Percentiles rank a stretch among this genome's conserved stretches.
Evolutionary conservation across 2,888 invertebrate genomes (phyloP).

Genomic region (Agrotis segetum): DNA sequence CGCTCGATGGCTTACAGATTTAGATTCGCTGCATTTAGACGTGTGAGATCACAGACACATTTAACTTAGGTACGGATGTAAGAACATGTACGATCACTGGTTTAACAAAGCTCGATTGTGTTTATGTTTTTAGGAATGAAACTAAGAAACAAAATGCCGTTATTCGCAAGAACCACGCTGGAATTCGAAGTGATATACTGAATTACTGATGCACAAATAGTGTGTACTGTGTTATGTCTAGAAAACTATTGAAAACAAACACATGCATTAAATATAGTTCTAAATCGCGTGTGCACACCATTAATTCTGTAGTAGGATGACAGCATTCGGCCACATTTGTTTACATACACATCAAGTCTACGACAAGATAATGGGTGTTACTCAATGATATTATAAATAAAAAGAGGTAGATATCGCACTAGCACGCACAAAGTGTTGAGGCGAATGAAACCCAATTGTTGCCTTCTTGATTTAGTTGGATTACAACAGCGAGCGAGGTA

Average conservation of each 20-base stretch:
- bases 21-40: slow-evolving; percentile 87
- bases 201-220: slow-evolving; percentile 32
- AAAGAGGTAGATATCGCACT: too few relatives aligned
- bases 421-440: too few relatives aligned
- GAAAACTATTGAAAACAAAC: slow-evolving; percentile 44
- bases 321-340: slow-evolving; percentile 29
- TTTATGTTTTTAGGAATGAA: neutral
- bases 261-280: slow-evolving; percentile 53
- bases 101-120: slow-evolving; percentile 24
- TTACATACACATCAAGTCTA: slow-evolving; percentile 31
- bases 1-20: slow-evolving; percentile 83
- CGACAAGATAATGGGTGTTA: slow-evolving; percentile 34
- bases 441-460: too few relatives aligned
- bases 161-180: slow-evolving; percentile 31
- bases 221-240: slow-evolving; percentile 51
- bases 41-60: slow-evolving; percentile 86
- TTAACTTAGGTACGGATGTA: slow-evolving; percentile 68
- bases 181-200: slow-evolving; percentile 13
- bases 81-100: slow-evolving; percentile 45
- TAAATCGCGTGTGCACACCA: slow-evolving; percentile 51
- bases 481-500: too few relatives aligned
- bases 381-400: too few relatives aligned
- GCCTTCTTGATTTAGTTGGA: too few relatives aligned
- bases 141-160: slow-evolving; percentile 14
- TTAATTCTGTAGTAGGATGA: slow-evolving; percentile 28